phyloP scores from a whole-genome alignment of 2,113 vertebrate species.

The Enhydra lutris region DNA sequence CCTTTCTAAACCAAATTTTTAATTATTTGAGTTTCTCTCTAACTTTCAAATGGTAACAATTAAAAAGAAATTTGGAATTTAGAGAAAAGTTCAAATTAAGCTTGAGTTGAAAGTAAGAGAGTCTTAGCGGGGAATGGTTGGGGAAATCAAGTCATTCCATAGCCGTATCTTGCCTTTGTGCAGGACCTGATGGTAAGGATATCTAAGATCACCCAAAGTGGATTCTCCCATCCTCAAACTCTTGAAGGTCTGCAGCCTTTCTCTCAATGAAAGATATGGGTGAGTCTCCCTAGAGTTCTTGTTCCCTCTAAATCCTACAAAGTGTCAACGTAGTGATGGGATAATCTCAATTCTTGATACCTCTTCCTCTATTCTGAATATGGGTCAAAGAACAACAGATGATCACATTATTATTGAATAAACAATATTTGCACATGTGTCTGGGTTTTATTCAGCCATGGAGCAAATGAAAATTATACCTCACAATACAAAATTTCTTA shows the following conservation, averaged over 20 bases:
- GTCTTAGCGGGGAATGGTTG: neutral
- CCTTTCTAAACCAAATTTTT: neutral
- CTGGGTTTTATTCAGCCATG: neutral
- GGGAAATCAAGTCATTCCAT: neutral
- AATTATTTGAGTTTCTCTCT: neutral
- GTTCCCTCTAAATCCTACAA: neutral
- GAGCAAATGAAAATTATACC: neutral
- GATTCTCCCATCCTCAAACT: neutral
- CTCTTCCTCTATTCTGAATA: neutral
- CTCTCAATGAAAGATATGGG: neutral
- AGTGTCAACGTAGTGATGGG: neutral
- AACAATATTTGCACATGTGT: neutral
- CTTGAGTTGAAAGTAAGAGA: neutral
- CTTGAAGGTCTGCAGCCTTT: neutral
- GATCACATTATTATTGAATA: neutral
- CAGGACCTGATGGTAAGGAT: neutral
- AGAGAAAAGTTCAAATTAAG: neutral
- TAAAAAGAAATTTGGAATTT: neutral
- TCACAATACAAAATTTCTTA: conserved; percentile 10
- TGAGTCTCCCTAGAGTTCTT: neutral
- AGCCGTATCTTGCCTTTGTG: neutral
- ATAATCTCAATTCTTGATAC: neutral
- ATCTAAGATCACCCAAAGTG: neutral
- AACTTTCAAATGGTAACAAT: conserved; percentile 16
- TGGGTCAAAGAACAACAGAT: neutral